Percentiles rank a stretch among this genome's conserved stretches.
phyloP scores from a whole-genome alignment of 2,113 vertebrate species.

The Turdus rufiventris region DNA sequence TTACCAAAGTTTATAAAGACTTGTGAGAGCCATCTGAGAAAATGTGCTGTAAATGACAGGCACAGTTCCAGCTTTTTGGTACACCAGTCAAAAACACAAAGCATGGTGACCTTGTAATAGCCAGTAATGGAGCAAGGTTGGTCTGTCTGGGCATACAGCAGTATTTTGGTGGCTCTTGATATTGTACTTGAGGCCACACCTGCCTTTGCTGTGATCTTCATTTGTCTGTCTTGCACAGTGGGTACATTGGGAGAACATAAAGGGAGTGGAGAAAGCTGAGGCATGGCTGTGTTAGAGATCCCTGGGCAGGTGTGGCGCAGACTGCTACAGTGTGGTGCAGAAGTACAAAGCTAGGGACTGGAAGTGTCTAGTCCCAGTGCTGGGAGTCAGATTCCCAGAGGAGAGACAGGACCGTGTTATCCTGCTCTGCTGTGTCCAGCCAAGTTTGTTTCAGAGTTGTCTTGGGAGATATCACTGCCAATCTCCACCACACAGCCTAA shows the following conservation, averaged over 20 bases:
- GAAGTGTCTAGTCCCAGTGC: neutral
- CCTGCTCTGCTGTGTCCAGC: neutral
- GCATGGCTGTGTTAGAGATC: neutral
- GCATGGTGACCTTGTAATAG: neutral
- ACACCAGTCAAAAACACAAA: neutral
- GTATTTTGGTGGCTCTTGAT: neutral
- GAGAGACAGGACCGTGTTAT: accelerated
- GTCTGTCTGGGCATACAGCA: neutral
- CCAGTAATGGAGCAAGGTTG: neutral
- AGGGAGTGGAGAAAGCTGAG: neutral
- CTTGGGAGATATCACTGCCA: neutral
- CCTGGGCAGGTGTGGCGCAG: neutral
- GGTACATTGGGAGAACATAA: neutral
- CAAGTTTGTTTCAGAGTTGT: neutral
- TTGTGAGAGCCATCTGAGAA: constrained; percentile 21
- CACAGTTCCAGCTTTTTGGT: neutral
- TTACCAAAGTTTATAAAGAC: constrained; percentile 43
- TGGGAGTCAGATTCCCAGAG: neutral
- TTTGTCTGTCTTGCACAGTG: neutral
- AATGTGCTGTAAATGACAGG: neutral
- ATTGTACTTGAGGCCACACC: neutral
- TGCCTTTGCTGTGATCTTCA: neutral
- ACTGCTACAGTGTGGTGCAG: neutral
- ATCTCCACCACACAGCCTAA: neutral
- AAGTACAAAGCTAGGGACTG: neutral